A percentile compares a stretch with the other conserved stretches of the same genome.
phyloP scores from a whole-genome alignment of 2,113 vertebrate genomes.

The Aspidoscelis tigris region DNA sequence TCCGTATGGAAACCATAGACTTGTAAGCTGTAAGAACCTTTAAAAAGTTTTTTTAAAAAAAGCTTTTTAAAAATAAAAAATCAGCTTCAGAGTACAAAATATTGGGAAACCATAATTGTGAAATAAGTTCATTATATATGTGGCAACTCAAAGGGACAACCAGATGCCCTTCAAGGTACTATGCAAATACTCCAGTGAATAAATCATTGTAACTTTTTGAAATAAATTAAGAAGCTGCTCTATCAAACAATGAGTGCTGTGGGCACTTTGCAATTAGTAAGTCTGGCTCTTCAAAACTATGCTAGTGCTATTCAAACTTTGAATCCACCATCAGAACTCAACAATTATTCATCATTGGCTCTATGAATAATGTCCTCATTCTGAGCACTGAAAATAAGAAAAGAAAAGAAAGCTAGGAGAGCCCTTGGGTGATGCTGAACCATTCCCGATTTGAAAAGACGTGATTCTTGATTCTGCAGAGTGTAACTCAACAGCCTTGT shows the following conservation, averaged over 20 bases:
- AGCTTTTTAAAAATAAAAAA: not conserved
- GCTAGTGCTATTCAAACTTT: conserved; percentile 12
- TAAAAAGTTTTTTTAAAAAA: not conserved
- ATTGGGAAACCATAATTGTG: conserved; percentile 2
- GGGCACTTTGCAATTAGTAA: not conserved
- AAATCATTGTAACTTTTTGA: conserved; percentile 26
- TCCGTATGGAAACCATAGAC: not conserved
- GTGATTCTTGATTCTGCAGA: not conserved
- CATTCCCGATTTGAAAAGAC: not conserved
- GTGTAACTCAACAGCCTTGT: not conserved
- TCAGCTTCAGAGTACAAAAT: too few species aligned
- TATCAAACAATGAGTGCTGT: not conserved
- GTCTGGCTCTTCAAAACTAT: not conserved
- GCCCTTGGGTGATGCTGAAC: not conserved
- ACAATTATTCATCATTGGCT: not conserved
- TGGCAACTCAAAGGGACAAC: not conserved
- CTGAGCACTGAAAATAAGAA: not conserved
- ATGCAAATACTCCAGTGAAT: conserved; percentile 11
- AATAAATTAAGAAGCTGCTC: conserved; percentile 30
- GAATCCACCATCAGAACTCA: conserved; percentile 17
- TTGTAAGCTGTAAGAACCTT: too few species aligned
- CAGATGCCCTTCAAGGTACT: conserved; percentile 21
- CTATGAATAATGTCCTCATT: conserved; percentile 21
- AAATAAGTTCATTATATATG: not conserved
- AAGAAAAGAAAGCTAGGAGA: not conserved